phyloP scores from a whole-genome alignment of 2,888 invertebrate genomes.

The Dicroscelio sp. region DNA sequence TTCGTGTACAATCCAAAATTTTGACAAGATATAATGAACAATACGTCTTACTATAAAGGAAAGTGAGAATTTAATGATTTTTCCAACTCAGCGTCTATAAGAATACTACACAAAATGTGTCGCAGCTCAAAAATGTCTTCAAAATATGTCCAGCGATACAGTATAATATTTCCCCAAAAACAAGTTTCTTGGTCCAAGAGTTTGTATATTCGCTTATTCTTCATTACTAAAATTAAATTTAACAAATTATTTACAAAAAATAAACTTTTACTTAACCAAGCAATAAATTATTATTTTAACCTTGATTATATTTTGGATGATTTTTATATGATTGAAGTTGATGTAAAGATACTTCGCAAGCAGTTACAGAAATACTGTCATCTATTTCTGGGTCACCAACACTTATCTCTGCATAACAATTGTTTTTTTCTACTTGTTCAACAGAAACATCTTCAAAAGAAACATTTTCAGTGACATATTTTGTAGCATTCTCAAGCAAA shows the following conservation, averaged over 20 bases:
- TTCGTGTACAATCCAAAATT: neutral
- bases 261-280: neutral
- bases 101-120: neutral
- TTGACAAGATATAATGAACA: neutral
- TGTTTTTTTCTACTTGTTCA: neutral
- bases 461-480: too few relatives aligned
- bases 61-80: neutral
- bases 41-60: neutral
- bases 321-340: neutral
- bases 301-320: constrained; percentile 2
- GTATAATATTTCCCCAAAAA: neutral
- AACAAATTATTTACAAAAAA: neutral
- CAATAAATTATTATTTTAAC: neutral
- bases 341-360: neutral
- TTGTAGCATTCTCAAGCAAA: neutral
- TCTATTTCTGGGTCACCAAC: neutral
- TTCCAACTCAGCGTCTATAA: neutral
- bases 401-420: neutral
- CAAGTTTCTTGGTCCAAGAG: neutral
- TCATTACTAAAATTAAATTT: neutral
- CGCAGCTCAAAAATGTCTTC: neutral
- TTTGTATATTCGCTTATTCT: neutral
- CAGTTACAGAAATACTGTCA: neutral
- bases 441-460: neutral
- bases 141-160: neutral